phyloP scores from a whole-genome alignment of 2,113 vertebrate species.

The human region GRCh38 chr1:189922001-189922500 shows the following conservation, averaged over 20 bases:
- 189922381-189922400: not conserved
- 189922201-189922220: not conserved
- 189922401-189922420: not conserved
- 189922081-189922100: not conserved
- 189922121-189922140: not conserved
- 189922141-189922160: not conserved
- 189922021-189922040: not conserved
- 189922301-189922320: not conserved
- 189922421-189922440: not conserved
- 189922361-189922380: not conserved
- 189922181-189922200: not conserved
- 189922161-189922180: not conserved
- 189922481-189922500: not conserved
- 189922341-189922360: not conserved
- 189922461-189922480: not conserved
- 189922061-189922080: not conserved
- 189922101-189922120: not conserved
- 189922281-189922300: not conserved
- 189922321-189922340: not conserved
- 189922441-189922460: not conserved
- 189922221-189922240: not conserved
- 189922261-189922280: not conserved
- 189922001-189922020: not conserved
- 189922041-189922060: not conserved
- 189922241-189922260: not conserved